A percentile compares a stretch with the other conserved stretches of the same genome.
These are phyloP conservation scores for Lindbergichthys nudifrons DNA, from an alignment of 2,797 vertebrate genomes.

Conservation along the genomic window DNA sequence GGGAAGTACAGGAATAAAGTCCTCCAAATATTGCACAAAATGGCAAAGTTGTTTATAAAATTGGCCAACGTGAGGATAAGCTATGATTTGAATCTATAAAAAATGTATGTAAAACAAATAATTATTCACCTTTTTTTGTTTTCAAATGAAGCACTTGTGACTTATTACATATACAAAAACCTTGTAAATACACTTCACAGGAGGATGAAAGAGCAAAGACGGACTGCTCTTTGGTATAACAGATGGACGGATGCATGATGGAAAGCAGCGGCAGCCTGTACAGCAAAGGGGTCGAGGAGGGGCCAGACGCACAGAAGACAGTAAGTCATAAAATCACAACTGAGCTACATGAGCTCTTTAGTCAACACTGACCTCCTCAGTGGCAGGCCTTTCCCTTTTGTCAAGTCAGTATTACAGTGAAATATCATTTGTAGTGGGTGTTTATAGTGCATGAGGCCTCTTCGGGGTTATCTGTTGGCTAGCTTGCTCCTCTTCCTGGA, in stretches of 20 bases:
- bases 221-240: conserved; percentile 48
- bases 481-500: conserved; percentile 97
- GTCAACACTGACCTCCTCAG: not conserved
- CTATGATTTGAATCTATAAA: conserved; percentile 53
- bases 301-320: conserved; percentile 42
- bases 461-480: conserved; percentile 97
- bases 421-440: not conserved
- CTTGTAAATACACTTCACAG: conserved; percentile 51
- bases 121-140: conserved; percentile 23
- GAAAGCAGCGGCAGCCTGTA: conserved; percentile 50
- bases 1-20: conserved; percentile 36
- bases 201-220: conserved; percentile 45
- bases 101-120: conserved; percentile 62
- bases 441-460: conserved; percentile 87
- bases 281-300: conserved; percentile 33
- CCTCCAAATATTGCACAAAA: conserved; percentile 83
- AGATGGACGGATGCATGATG: conserved; percentile 49
- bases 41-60: conserved; percentile 77
- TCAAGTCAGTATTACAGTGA: conserved; percentile 21
- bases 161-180: conserved; percentile 49
- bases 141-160: conserved; percentile 68
- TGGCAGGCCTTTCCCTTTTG: conserved; percentile 23
- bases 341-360: conserved; percentile 54
- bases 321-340: conserved; percentile 46
- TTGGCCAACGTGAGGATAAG: conserved; percentile 51